phyloP scores from a whole-genome alignment of 2,888 invertebrate species.

The Leptothorax acervorum region DNA sequence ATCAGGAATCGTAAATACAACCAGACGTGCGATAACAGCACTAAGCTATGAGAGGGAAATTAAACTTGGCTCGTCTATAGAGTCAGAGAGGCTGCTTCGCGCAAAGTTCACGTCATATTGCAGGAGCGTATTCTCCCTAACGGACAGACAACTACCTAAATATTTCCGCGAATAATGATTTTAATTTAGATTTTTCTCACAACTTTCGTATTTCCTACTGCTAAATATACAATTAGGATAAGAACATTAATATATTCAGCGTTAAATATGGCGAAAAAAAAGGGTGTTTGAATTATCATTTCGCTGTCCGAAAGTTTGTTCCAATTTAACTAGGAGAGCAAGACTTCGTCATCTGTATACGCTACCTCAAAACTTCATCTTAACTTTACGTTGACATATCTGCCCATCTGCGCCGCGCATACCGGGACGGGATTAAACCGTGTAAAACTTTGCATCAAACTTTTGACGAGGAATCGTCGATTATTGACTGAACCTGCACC shows the following conservation, averaged over 20 bases:
- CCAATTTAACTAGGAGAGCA: not conserved
- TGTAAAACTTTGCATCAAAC: constrained; percentile 31
- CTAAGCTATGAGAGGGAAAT: constrained; percentile 30
- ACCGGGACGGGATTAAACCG: constrained; percentile 17
- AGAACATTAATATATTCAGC: constrained; percentile 19
- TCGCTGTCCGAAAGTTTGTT: constrained; percentile 6
- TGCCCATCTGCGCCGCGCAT: not conserved
- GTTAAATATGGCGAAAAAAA: constrained; percentile 16
- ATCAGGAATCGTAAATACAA: constrained; percentile 41
- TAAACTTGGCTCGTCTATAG: constrained; percentile 36
- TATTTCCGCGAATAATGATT: constrained; percentile 4
- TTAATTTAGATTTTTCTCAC: constrained; percentile 8
- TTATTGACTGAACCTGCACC: constrained; percentile 48
- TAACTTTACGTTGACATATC: constrained; percentile 40
- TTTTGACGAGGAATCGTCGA: constrained; percentile 48
- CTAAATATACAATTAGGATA: constrained; percentile 16
- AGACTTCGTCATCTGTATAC: constrained; percentile 14
- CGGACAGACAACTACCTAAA: not conserved
- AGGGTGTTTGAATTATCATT: constrained; percentile 18
- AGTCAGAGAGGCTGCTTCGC: constrained; percentile 18
- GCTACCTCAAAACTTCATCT: constrained; percentile 16
- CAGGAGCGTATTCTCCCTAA: constrained; percentile 15
- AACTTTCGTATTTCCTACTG: not conserved
- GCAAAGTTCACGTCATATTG: constrained; percentile 21
- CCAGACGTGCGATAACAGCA: constrained; percentile 35